Conservation (phyloP, 2,797 vertebrate species). For the Fratercula arctica region DNA sequence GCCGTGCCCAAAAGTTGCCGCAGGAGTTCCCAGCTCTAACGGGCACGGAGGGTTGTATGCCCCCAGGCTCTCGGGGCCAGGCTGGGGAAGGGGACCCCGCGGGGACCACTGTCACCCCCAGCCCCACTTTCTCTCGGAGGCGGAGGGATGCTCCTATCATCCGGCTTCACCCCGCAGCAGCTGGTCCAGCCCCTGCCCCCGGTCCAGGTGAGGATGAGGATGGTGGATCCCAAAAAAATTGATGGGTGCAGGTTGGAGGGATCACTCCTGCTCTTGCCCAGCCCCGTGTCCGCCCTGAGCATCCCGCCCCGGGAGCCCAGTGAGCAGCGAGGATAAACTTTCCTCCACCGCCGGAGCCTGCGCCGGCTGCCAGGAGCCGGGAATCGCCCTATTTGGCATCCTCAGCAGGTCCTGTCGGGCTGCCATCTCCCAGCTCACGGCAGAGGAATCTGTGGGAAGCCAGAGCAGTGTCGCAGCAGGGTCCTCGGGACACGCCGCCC, state of each 20-base stretch:
- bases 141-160: neutral
- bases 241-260: neutral
- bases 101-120: neutral
- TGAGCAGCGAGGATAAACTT: neutral
- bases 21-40: accelerated
- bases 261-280: accelerated
- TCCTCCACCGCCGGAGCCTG: accelerated
- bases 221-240: accelerated
- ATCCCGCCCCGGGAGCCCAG: neutral
- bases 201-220: neutral
- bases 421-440: neutral
- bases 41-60: accelerated
- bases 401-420: neutral
- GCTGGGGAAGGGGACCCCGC: accelerated
- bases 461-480: accelerated
- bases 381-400: conserved; percentile 3
- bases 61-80: accelerated
- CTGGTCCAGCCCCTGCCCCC: neutral
- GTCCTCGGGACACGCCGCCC: neutral
- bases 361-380: neutral
- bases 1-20: neutral
- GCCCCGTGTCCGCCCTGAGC: neutral
- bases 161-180: accelerated
- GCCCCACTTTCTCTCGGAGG: neutral
- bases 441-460: neutral